Conservation (phyloP, 53 echinoderm and acorn worm genomes). For the Zoroaster sp. region DNA sequence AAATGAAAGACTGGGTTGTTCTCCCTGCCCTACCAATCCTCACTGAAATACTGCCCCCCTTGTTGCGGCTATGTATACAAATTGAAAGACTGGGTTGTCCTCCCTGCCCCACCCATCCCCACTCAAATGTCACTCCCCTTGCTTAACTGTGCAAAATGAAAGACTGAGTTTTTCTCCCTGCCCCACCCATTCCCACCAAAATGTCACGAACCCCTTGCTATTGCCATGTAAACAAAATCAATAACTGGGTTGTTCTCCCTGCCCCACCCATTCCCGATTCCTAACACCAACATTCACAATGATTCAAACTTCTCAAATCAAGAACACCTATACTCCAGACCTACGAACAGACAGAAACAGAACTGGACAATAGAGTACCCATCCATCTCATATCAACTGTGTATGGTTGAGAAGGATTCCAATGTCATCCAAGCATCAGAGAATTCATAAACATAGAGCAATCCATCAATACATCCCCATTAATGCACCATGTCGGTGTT, state of each 20-base stretch:
- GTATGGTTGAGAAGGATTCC: not conserved
- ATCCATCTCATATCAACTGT: not conserved
- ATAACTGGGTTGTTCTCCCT: not conserved
- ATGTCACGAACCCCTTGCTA: too few relatives aligned
- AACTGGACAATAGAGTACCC: not conserved
- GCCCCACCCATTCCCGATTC: not conserved
- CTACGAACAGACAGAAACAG: not conserved
- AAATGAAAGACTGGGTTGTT: too few relatives aligned
- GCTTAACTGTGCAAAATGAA: too few relatives aligned
- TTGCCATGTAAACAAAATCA: too few relatives aligned
- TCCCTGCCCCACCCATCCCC: too few relatives aligned
- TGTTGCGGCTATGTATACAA: too few relatives aligned
- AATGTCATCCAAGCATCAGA: not conserved
- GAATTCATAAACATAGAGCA: not conserved
- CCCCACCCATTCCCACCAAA: too few relatives aligned
- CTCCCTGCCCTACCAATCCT: not conserved
- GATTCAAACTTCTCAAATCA: not conserved
- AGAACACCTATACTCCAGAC: not conserved
- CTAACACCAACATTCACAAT: not conserved
- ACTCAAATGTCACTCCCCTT: too few relatives aligned
- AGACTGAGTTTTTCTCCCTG: too few relatives aligned
- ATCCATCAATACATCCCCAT: constrained; percentile 49
- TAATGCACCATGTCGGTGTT: not conserved
- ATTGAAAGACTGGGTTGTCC: too few relatives aligned
- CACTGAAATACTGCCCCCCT: too few relatives aligned